These are phyloP conservation scores for Alosa sapidissima DNA, from an alignment of 2,797 vertebrate species.

Conservation along the genomic window DNA sequence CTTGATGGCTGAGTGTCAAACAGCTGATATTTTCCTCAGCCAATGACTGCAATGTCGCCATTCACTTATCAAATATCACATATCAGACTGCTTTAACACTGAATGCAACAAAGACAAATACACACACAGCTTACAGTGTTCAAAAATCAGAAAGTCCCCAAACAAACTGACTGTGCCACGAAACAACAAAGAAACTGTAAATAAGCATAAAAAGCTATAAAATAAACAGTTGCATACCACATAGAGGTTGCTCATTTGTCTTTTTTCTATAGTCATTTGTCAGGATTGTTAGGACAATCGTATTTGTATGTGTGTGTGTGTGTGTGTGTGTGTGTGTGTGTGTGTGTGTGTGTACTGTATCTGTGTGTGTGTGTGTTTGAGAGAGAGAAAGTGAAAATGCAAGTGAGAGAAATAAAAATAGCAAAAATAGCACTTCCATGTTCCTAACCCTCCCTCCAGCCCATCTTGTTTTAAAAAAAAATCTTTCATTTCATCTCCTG, in stretches of 20 bases:
- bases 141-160: not conserved
- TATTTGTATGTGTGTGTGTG: not conserved
- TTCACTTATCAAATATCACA: not conserved
- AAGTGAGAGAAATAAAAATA: constrained; percentile 1
- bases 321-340: constrained; percentile 4
- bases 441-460: not conserved
- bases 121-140: constrained; percentile 21
- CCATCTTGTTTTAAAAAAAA: not conserved
- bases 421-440: constrained; percentile 1
- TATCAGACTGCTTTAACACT: constrained; percentile 15
- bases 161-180: constrained; percentile 19
- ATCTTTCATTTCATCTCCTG: not conserved
- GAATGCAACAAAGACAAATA: not conserved
- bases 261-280: not conserved
- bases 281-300: constrained; percentile 5
- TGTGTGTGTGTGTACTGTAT: not conserved
- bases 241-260: not conserved
- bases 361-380: not conserved
- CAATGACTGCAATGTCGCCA: not conserved
- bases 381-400: constrained; percentile 2
- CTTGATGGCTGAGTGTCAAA: not conserved
- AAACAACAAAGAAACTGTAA: not conserved
- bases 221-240: constrained; percentile 7
- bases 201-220: constrained; percentile 1
- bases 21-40: not conserved